phyloP scores from a whole-genome alignment of 2,888 invertebrate genomes.

The Sinelater perroti region DNA sequence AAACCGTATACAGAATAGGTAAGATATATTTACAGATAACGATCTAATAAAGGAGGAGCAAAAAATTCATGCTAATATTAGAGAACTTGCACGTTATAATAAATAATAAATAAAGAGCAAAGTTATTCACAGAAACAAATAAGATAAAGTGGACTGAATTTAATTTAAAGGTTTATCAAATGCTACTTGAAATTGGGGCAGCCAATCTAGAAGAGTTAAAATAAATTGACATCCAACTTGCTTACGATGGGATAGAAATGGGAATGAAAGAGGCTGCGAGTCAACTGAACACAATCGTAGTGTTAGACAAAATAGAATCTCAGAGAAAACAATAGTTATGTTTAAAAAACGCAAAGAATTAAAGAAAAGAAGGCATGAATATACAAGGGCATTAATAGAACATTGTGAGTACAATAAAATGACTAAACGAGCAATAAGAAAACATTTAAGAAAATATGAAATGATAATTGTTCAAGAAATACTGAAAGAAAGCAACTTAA shows the following conservation, averaged over 20 bases:
- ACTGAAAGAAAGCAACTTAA: neutral
- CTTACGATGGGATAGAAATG: neutral
- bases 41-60: too few relatives aligned
- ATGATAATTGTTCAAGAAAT: neutral
- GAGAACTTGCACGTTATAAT: too few relatives aligned
- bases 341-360: neutral
- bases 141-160: neutral
- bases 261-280: constrained; percentile 1
- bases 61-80: too few relatives aligned
- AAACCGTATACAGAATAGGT: too few relatives aligned
- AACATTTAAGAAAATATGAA: neutral
- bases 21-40: too few relatives aligned
- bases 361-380: neutral
- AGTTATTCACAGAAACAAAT: neutral
- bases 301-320: neutral
- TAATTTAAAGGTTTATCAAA: neutral
- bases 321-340: neutral
- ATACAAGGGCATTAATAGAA: neutral
- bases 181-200: neutral
- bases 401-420: neutral
- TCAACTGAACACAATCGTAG: neutral
- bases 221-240: neutral
- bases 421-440: constrained; percentile 1
- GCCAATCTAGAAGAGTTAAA: neutral
- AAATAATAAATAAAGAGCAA: neutral